Conservation (phyloP, 2,888 invertebrate genomes). For the Anorthoa munda region DNA sequence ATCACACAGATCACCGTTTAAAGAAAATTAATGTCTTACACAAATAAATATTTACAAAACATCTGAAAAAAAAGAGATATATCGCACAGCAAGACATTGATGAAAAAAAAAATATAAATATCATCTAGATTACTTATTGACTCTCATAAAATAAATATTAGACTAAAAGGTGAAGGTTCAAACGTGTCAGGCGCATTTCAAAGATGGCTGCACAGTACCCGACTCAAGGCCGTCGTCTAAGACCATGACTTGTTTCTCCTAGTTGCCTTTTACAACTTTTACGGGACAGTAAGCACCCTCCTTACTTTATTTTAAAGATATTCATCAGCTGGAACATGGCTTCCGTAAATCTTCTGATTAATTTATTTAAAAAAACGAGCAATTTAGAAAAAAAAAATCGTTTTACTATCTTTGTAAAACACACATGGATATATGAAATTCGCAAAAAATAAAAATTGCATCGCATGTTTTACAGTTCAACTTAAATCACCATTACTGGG, state of each 20-base stretch:
- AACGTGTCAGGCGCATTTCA: not conserved
- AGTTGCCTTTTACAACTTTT: constrained; percentile 2
- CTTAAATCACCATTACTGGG: constrained; percentile 29
- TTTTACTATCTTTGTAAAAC: not conserved
- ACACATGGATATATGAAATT: not conserved
- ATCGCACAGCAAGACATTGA: constrained; percentile 14
- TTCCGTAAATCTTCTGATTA: no score
- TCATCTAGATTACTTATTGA: constrained; percentile 16
- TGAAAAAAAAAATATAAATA: constrained; percentile 7
- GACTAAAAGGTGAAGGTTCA: constrained; percentile 6
- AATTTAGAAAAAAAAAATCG: not conserved
- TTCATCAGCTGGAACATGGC: not conserved
- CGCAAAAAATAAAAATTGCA: constrained; percentile 1
- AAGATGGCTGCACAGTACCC: not conserved
- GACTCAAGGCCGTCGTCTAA: not conserved
- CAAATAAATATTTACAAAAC: not conserved
- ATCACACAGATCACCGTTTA: not conserved
- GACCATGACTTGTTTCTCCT: constrained; percentile 1
- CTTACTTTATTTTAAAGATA: not conserved
- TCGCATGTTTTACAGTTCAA: constrained; percentile 13
- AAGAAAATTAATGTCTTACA: not conserved
- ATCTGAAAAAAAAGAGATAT: not conserved
- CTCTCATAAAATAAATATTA: constrained; percentile 3
- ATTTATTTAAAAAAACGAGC: not conserved
- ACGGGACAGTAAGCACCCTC: constrained; percentile 21